These are phyloP conservation scores for Porites cylindrica DNA, from an alignment of 92 coral and sea anemone species.

Conservation along the genomic window DNA sequence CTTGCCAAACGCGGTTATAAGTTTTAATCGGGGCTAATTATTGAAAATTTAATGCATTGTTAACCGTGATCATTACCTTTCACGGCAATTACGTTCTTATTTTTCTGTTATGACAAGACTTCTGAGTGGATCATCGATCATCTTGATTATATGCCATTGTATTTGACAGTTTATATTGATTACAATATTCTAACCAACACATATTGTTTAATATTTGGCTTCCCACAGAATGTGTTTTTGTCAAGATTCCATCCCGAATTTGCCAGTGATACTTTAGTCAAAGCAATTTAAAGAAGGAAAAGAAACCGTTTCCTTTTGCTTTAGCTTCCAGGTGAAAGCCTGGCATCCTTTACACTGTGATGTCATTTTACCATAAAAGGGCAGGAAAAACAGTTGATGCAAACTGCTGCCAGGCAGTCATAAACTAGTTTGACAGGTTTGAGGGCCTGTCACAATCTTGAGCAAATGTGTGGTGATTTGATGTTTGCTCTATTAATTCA, in stretches of 20 bases:
- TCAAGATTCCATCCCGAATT: neutral
- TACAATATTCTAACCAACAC: neutral
- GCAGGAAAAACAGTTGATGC: too few species aligned
- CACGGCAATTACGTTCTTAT: neutral
- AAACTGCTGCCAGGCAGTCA: too few species aligned
- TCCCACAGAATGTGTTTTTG: neutral
- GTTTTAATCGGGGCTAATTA: neutral
- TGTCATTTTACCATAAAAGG: too few species aligned
- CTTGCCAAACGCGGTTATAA: neutral
- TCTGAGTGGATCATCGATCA: neutral
- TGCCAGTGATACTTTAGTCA: neutral
- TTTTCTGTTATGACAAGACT: slow-evolving; percentile 6
- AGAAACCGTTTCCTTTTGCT: too few species aligned
- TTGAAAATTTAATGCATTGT: neutral
- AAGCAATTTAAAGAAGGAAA: too few species aligned
- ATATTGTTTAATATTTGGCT: neutral
- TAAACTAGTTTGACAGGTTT: too few species aligned
- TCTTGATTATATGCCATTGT: too few species aligned
- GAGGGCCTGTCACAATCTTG: too few species aligned
- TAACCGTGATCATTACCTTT: neutral
- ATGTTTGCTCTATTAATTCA: too few species aligned
- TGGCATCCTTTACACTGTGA: too few species aligned
- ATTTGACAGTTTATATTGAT: neutral
- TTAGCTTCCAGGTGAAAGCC: too few species aligned
- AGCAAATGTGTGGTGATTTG: too few species aligned